Conservation (phyloP, 2,797 vertebrate species). For the Chelidonichthys spinosus region DNA sequence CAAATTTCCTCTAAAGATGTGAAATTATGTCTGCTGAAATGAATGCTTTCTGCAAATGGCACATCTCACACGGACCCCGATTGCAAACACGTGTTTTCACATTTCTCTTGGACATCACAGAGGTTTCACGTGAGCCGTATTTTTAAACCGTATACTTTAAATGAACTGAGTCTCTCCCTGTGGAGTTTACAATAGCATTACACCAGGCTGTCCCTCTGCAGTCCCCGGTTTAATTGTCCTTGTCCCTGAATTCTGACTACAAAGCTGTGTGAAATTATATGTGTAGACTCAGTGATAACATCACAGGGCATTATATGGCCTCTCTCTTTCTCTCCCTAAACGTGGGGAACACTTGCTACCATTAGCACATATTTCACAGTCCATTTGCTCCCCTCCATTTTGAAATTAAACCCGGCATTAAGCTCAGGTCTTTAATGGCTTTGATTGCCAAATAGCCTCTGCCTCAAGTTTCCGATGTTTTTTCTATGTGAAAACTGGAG, state of each 20-base stretch:
- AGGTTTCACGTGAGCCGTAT: conserved; percentile 38
- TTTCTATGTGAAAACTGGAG: conserved; percentile 48
- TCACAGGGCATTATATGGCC: conserved; percentile 62
- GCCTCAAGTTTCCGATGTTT: conserved; percentile 59
- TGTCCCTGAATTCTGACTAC: conserved; percentile 71
- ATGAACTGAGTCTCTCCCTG: conserved; percentile 70
- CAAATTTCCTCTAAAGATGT: conserved; percentile 47
- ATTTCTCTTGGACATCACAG: conserved; percentile 39
- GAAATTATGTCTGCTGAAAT: conserved; percentile 41
- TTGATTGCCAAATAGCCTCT: conserved; percentile 68
- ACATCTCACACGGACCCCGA: conserved; percentile 33
- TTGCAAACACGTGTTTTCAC: conserved; percentile 54
- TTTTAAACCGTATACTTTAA: conserved; percentile 65
- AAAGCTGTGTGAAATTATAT: conserved; percentile 78
- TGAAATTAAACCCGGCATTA: conserved; percentile 78
- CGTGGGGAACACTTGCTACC: conserved; percentile 83
- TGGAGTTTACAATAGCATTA: conserved; percentile 71
- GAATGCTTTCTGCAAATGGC: conserved; percentile 45
- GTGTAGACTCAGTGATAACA: conserved; percentile 72
- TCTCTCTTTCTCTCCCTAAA: conserved; percentile 65
- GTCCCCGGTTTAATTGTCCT: conserved; percentile 85
- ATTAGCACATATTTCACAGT: conserved; percentile 91
- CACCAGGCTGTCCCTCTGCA: conserved; percentile 80
- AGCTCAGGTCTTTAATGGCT: conserved; percentile 69
- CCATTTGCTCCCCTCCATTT: conserved; percentile 86